Evolutionary conservation across 2,113 vertebrate genomes (phyloP).

Genomic region (Daubentonia madagascariensis): DNA sequence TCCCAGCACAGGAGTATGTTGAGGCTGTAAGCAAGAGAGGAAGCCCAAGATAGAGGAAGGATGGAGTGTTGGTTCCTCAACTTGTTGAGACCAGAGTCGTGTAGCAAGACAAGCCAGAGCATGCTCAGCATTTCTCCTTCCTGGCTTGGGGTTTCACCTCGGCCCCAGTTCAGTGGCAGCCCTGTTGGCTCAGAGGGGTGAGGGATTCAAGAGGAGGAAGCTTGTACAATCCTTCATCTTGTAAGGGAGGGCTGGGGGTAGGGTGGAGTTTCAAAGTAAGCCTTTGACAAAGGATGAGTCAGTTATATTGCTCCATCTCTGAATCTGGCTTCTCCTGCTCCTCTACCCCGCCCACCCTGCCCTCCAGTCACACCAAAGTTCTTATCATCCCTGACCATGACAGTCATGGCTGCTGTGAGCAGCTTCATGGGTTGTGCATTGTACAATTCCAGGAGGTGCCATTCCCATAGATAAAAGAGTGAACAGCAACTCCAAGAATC

Average conservation of each 20-base stretch:
- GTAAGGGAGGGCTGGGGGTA: neutral
- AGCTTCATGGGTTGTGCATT: neutral
- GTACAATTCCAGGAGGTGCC: neutral
- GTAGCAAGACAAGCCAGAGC: constrained; percentile 28
- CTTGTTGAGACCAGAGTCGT: constrained; percentile 29
- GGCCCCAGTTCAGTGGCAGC: constrained; percentile 16
- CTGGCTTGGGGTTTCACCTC: constrained; percentile 42
- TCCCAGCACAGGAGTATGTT: constrained; percentile 11
- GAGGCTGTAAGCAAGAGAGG: constrained; percentile 34
- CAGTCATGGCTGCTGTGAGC: neutral
- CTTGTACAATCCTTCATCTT: neutral
- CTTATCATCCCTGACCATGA: neutral
- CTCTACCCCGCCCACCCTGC: neutral
- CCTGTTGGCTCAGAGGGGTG: neutral
- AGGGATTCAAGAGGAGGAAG: constrained; percentile 30
- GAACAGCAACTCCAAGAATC: neutral
- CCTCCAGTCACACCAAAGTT: neutral
- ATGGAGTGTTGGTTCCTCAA: constrained; percentile 45
- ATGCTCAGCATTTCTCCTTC: constrained; percentile 57
- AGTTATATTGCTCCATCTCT: neutral
- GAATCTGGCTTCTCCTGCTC: neutral
- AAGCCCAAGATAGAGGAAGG: constrained; percentile 46
- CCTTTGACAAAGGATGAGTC: constrained; percentile 37
- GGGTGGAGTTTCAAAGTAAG: neutral
- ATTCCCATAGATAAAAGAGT: neutral